Base-by-base conservation (phyloP, 2,888 invertebrate species). In the Phyllotreta cruciferae region DNA sequence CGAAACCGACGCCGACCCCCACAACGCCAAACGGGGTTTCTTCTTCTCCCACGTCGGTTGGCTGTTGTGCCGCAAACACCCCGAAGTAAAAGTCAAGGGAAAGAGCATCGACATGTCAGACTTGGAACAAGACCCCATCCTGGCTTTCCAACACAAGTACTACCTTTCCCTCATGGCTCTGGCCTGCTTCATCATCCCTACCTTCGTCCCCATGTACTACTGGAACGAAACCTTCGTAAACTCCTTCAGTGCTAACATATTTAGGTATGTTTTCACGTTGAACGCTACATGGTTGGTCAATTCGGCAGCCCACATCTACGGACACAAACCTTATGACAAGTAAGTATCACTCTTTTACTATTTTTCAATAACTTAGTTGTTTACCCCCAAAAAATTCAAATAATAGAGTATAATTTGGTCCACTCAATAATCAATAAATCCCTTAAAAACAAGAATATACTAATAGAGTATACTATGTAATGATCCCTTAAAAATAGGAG, bases 1-100 rank as follows among this genome's bases (percentile, higher is more conserved):
- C 13, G 96, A 96, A 79, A 96, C 96, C 0, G 90, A 96, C 79
- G 96, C 95, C 0, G 96, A 96, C 82, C 96, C 96, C 0, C 95
- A 96, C 80, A 95, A 96, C 78, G 93, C 95, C 1, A 92, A 83
- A 56, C 85, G 96, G 34, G 98, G 98, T 7, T 96, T 98, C 84
- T 97, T 97, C 86, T 98, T 97, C 83, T 88, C 96, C 0, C 98
- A 98, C 81, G 86, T 97, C 73, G 98, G 98, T 63, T 98, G 98
- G 98, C 84, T 98, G 66, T 82, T 97, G 60, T 90, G 91, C 74
- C 87, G 89, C 73, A 97, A 98, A 80, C 97, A 97, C 78, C 94
- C 94, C 0, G 92, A 94, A 68, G 92, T 98, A 41, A 92, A 88
- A 78, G 85, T 83, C 66, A 96, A 95, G 80, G 96, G 96, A 75